Base-by-base conservation (phyloP, 2,888 invertebrate genomes). In the Aphodius sticticus region DNA sequence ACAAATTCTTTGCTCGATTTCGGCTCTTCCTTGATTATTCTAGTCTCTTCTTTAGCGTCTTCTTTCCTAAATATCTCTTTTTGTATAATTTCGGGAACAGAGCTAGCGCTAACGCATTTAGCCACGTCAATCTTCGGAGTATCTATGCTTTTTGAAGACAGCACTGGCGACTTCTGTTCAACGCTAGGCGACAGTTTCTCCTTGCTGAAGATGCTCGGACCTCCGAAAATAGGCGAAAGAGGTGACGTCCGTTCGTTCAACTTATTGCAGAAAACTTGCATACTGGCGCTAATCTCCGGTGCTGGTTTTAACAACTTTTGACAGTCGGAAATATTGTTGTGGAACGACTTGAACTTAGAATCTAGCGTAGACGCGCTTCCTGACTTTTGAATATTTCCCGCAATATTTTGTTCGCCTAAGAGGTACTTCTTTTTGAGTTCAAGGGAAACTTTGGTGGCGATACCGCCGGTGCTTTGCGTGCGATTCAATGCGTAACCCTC, bases 361-460 rank as follows among this genome's bases (percentile, higher is more conserved):
- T 97, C 96, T 69, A 97, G 91, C 81, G 95, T 95, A 0, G 96
- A 95, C 6, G 96, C 94, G 78, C 96, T 96, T 78, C 95, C 96
- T 0, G 96, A 96, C 86, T 96, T 95, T 83, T 95, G 92, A 35
- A 96, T 95, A 35, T 93, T 92, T 69, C 94, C 94, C 0, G 93
- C 92, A 75, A 91, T 88, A 6, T 91, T 92, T 0, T 92, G 91
- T 82, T 94, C 94, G 0, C 96, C 96, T 12, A 96, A 90, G 16
- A 97, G 90, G 89, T 96, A 97, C 81, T 94, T 93, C 86, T 96
- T 95, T 87, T 97, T 97, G 72, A 97, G 91, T 89, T 97, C 96
- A 77, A 97, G 90, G 16, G 96, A 96, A 79, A 96, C 93, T 88
- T 96, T 96, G 15, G 96, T 95, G 12, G 96, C 96, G 79, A 97